A percentile compares a stretch with the other conserved stretches of the same genome.
Evolutionary conservation across 92 coral and sea anemone genomes (phyloP).

Genomic region (Blastomussa wellsi): DNA sequence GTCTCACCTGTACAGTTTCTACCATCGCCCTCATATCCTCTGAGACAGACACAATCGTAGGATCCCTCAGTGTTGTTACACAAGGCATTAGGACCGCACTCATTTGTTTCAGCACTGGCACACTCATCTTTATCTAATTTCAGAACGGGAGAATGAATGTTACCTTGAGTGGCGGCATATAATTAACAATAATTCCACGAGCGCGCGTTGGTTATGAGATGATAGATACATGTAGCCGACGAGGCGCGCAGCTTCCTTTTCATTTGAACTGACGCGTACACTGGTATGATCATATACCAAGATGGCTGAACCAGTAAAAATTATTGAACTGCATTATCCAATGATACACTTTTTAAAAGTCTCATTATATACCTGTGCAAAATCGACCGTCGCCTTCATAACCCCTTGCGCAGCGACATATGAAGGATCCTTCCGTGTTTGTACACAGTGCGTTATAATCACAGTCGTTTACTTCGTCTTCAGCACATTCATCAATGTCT

Average conservation of each 20-base stretch:
- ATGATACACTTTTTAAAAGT: no score
- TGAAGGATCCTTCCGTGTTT: slow-evolving; percentile 44
- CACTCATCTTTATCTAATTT: slow-evolving; percentile 41
- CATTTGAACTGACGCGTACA: no score
- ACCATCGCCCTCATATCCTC: slow-evolving; percentile 58
- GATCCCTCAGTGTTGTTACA: slow-evolving; percentile 59
- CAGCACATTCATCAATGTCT: slow-evolving; percentile 58
- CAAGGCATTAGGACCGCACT: slow-evolving; percentile 43
- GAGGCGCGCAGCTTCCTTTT: no score
- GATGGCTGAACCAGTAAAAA: no score
- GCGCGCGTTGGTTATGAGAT: no score
- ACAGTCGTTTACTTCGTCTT: slow-evolving; percentile 13
- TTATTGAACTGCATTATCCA: no score
- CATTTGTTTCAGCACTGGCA: neutral
- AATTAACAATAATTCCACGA: no score
- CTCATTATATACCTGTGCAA: slow-evolving; percentile 20
- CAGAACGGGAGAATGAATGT: neutral
- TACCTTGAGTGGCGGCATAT: no score
- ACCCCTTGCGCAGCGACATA: slow-evolving; percentile 43
- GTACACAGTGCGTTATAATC: slow-evolving; percentile 37
- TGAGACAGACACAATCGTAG: slow-evolving; percentile 44
- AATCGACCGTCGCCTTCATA: slow-evolving; percentile 46
- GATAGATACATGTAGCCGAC: no score
- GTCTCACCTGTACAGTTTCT: slow-evolving; percentile 52
- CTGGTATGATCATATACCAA: no score